Percentiles rank a stretch among this genome's conserved stretches.
Conservation (phyloP, 2,113 vertebrate species). For the Coptodon rendalli region DNA sequence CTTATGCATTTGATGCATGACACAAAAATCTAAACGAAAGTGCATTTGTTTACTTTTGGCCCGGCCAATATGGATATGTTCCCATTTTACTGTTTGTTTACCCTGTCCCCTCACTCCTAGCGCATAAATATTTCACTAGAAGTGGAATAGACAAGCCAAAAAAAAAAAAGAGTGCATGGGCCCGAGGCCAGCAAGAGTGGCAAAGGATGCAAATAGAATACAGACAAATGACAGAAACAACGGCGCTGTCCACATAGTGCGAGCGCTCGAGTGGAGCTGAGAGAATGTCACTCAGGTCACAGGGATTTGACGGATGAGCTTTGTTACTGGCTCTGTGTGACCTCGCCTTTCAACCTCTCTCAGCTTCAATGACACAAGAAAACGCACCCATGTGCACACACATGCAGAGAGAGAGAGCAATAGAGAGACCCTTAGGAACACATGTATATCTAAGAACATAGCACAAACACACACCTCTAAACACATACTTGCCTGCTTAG, state of each 20-base stretch:
- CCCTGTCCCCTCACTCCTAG: slow-evolving; percentile 17
- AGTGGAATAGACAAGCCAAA: slow-evolving; percentile 29
- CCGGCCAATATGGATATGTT: not conserved
- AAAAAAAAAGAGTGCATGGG: slow-evolving; percentile 7
- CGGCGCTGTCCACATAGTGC: slow-evolving; percentile 30
- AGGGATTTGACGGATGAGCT: slow-evolving; percentile 62
- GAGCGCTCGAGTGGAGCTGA: slow-evolving; percentile 39
- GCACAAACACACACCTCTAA: not conserved
- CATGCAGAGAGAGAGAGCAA: not conserved
- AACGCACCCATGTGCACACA: not conserved
- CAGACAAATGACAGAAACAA: slow-evolving; percentile 58
- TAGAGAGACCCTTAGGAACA: not conserved
- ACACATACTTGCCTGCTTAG: not conserved
- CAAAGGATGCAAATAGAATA: slow-evolving; percentile 60
- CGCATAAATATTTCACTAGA: slow-evolving; percentile 54
- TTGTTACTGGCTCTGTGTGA: slow-evolving; percentile 48
- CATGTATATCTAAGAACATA: not conserved
- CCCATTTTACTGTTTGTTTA: slow-evolving; percentile 34
- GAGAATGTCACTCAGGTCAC: slow-evolving; percentile 61
- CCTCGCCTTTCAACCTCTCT: slow-evolving; percentile 59
- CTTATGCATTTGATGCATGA: not conserved
- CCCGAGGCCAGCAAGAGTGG: slow-evolving; percentile 1
- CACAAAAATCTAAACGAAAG: not conserved
- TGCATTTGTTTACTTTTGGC: not conserved
- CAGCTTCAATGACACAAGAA: slow-evolving; percentile 50